Conservation (phyloP, 2,888 invertebrate genomes). For the Drosophila helvetica region DNA sequence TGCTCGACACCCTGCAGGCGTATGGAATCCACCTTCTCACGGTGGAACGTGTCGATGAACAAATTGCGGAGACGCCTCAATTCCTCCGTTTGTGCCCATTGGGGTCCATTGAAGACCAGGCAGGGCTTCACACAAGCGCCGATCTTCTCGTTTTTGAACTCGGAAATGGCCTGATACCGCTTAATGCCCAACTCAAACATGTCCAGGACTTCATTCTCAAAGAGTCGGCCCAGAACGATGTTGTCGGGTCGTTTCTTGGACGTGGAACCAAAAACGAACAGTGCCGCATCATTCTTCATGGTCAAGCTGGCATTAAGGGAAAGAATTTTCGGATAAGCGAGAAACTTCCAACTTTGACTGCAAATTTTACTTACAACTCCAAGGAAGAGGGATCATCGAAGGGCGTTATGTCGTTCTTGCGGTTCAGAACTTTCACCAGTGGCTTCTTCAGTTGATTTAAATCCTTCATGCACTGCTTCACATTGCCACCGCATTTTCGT, state of each 20-base stretch:
- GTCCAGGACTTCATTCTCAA: slow-evolving; percentile 94
- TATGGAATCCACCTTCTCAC: slow-evolving; percentile 87
- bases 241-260: slow-evolving; percentile 98
- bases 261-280: slow-evolving; percentile 96
- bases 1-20: slow-evolving; percentile 97
- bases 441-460: slow-evolving; percentile 94
- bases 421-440: slow-evolving; percentile 89
- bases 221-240: slow-evolving; percentile 94
- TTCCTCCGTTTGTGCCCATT: slow-evolving; percentile 93
- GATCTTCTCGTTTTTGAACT: slow-evolving; percentile 92
- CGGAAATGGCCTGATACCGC: slow-evolving; percentile 90
- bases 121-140: slow-evolving; percentile 94
- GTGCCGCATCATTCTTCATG: slow-evolving; percentile 92
- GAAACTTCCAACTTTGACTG: not conserved
- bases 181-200: slow-evolving; percentile 98
- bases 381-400: slow-evolving; percentile 95
- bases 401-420: slow-evolving; percentile 95
- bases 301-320: slow-evolving; percentile 85
- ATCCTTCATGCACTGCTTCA: slow-evolving; percentile 91
- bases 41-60: slow-evolving; percentile 95
- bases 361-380: slow-evolving; percentile 86
- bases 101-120: slow-evolving; percentile 95
- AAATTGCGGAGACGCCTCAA: slow-evolving; percentile 93
- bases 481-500: slow-evolving; percentile 89
- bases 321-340: not conserved